A percentile compares a stretch with the other conserved stretches of the same genome.
phyloP scores from a whole-genome alignment of 2,113 vertebrate genomes.

The Ophthalmolycus amberensis region DNA sequence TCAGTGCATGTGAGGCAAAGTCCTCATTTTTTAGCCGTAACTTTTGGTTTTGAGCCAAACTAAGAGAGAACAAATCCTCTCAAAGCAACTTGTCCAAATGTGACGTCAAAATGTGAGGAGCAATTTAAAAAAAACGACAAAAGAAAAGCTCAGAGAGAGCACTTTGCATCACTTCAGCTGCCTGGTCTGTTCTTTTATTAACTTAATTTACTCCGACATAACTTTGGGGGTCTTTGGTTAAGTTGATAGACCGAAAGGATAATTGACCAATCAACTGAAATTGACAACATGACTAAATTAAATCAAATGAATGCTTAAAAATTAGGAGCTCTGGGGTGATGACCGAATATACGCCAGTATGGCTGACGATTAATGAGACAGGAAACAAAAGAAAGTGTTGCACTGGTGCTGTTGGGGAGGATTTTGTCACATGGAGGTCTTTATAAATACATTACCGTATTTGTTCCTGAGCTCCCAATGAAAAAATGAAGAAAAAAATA shows the following conservation, averaged over 20 bases:
- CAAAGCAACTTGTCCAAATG: neutral
- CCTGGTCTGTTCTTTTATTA: neutral
- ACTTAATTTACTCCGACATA: neutral
- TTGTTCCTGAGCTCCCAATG: neutral
- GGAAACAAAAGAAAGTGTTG: neutral
- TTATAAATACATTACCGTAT: neutral
- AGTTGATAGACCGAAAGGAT: neutral
- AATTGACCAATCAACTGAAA: neutral
- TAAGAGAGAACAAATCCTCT: neutral
- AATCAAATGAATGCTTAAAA: neutral
- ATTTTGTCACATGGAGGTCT: neutral
- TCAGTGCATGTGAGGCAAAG: neutral
- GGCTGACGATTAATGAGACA: neutral
- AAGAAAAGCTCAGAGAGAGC: neutral
- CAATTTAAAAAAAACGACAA: neutral
- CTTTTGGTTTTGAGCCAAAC: conserved; percentile 6
- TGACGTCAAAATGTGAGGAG: neutral
- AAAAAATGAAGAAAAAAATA: neutral
- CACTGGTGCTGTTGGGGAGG: neutral
- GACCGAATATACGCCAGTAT: neutral
- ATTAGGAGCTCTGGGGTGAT: neutral
- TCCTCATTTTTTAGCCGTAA: neutral
- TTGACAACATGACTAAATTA: neutral
- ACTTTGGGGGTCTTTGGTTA: neutral
- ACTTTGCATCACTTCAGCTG: neutral